Base-by-base conservation (phyloP, 2,888 invertebrate genomes). In the Diplolepis rosae region DNA sequence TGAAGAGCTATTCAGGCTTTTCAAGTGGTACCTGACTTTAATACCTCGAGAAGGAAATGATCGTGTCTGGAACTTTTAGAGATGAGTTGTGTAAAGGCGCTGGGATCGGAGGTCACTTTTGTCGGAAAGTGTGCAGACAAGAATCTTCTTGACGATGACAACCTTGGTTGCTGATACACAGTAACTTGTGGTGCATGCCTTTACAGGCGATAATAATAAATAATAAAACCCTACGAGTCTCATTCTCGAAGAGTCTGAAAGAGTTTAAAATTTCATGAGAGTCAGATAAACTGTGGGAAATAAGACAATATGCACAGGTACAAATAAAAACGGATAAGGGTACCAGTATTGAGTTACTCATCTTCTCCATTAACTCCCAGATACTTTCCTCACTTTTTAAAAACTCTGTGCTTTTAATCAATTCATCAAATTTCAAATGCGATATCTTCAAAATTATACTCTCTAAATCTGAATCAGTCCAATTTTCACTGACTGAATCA, bases 201-300 rank as follows among this genome's bases (percentile, higher is more conserved):
- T 61, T 61, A n/a, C 39, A 24, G 35, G n/a, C 61, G 61, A 61
- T 61, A 39, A 61, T 61, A 61, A 61, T 61, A 61, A 61, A 61
- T 61, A 61, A 61, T 35, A n/a, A 22, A 61, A 61, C 39, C 24
- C 39, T 35, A 22, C 35, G n/a, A 24, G 61, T 22, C 22, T 61
- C 56, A 27, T 30, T 56, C 56, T 13, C n/a, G n/a, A n/a, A n/a
- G n/a, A n/a, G n/a, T 35, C n/a, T 35, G 39, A 61, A 61, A 24
- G 24, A 61, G 61, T 61, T 61, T n/a, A 35, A 11, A 6, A 61
- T 61, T 61, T 61, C 39, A 39, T 61, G 61, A 13, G n/a, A 22
- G 22, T 18, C 11, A 24, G 32, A 39, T 1, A 22, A 13, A 15
- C 45, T 18, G 7, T 9, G 9, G 45, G 45, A 45, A 18, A 18